Evolutionary conservation across 2,113 vertebrate genomes (phyloP).

Genomic region (Parus major): DNA sequence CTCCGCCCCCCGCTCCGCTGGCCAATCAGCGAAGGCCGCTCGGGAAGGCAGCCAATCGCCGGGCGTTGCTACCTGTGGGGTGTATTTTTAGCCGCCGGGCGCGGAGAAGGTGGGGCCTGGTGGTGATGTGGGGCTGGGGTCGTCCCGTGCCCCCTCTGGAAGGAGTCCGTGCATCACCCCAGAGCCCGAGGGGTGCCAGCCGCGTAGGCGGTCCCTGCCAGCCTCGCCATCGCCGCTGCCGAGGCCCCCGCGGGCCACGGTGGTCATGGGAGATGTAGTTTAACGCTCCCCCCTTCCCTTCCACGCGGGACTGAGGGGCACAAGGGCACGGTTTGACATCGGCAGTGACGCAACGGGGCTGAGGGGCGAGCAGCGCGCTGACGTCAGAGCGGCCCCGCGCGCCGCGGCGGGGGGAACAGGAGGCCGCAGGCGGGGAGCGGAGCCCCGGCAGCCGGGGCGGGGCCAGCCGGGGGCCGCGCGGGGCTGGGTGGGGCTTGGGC

Average conservation of each 20-base stretch:
- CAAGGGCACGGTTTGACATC: neutral
- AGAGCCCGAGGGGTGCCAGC: neutral
- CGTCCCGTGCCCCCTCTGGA: accelerated
- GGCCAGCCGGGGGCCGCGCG: neutral
- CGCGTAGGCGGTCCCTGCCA: neutral
- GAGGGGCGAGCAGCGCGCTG: neutral
- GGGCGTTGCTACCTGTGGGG: constrained; percentile 7
- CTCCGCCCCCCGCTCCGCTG: neutral
- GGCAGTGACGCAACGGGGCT: neutral
- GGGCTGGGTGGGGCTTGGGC: neutral
- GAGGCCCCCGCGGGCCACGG: neutral
- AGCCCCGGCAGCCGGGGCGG: neutral
- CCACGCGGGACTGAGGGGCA: neutral
- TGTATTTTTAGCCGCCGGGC: constrained; percentile 2
- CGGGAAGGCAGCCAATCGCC: neutral
- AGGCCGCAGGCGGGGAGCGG: neutral
- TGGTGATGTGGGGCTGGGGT: neutral
- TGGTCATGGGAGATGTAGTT: constrained; percentile 52
- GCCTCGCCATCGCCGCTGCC: neutral
- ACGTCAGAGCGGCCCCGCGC: neutral
- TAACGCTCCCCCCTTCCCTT: neutral
- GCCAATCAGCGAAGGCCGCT: neutral
- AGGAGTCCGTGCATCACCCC: too few relatives aligned
- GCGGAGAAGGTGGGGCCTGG: accelerated
- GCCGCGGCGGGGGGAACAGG: neutral